phyloP scores from a whole-genome alignment of 2,888 invertebrate species.

The Pimpla rufipes region DNA sequence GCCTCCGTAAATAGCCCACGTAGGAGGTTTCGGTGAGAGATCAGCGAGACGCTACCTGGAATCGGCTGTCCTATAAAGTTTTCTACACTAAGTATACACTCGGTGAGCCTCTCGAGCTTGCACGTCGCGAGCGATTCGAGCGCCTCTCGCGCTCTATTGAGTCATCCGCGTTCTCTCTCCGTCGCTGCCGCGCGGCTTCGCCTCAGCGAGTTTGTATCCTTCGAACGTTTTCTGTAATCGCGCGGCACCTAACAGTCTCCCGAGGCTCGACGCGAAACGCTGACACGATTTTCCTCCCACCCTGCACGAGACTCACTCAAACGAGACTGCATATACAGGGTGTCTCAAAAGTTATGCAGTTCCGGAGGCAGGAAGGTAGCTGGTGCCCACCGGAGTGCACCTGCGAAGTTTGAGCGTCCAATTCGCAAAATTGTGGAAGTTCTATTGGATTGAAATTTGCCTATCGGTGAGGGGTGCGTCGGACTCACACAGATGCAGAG shows the following conservation, averaged over 20 bases:
- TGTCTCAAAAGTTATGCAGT: too few relatives aligned
- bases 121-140: conserved; percentile 12
- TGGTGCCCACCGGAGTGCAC: too few relatives aligned
- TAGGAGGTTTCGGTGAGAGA: conserved; percentile 69
- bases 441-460: too few relatives aligned
- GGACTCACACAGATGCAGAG: too few relatives aligned
- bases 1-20: conserved; percentile 68
- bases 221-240: conserved; percentile 54
- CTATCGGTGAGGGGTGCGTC: too few relatives aligned
- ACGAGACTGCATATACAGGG: too few relatives aligned
- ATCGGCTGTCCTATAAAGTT: conserved; percentile 69
- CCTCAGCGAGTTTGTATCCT: conserved; percentile 1
- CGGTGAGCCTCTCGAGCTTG: not conserved
- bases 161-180: conserved; percentile 26
- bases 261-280: conserved; percentile 40
- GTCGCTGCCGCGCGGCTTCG: not conserved
- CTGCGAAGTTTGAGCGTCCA: too few relatives aligned
- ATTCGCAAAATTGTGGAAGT: too few relatives aligned
- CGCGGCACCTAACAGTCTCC: conserved; percentile 62
- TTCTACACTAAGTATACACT: conserved; percentile 40
- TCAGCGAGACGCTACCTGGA: conserved; percentile 71
- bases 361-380: too few relatives aligned
- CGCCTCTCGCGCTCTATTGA: conserved; percentile 38
- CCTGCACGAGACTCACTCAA: too few relatives aligned
- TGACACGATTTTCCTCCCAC: conserved; percentile 48